phyloP scores from a whole-genome alignment of 2,888 invertebrate species.

The Andrena hattorfiana region DNA sequence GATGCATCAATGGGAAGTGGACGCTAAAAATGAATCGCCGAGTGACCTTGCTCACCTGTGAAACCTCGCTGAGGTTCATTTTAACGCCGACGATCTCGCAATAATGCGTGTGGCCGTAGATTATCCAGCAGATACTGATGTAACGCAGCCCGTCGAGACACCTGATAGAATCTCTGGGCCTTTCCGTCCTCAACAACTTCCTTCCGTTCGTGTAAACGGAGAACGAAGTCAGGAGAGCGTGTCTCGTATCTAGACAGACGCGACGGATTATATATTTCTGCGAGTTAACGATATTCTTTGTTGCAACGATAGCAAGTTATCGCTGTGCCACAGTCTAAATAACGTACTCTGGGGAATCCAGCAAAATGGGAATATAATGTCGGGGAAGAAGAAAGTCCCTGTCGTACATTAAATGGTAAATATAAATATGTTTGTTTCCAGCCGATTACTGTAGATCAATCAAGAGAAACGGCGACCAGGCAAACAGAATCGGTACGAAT shows the following conservation, averaged over 20 bases:
- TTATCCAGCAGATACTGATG: conserved; percentile 82
- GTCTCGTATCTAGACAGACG: conserved; percentile 33
- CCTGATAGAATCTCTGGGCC: conserved; percentile 72
- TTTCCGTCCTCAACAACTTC: conserved; percentile 75
- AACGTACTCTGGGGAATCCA: neutral
- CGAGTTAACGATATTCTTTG: neutral
- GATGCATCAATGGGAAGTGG: too few species aligned
- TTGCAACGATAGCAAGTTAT: neutral
- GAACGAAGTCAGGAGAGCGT: conserved; percentile 76
- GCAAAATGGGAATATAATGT: neutral
- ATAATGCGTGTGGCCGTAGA: conserved; percentile 81
- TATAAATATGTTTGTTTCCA: too few species aligned
- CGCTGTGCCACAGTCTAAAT: neutral
- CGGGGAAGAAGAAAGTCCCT: too few species aligned
- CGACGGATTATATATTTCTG: neutral
- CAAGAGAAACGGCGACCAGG: too few species aligned
- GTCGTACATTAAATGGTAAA: too few species aligned
- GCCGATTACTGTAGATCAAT: too few species aligned
- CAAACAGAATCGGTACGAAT: neutral
- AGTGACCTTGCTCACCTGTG: conserved; percentile 64
- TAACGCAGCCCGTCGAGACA: conserved; percentile 85
- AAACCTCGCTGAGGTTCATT: conserved; percentile 71
- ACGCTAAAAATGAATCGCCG: neutral
- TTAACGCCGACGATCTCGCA: conserved; percentile 71
- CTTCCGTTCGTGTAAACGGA: conserved; percentile 83